A percentile compares a stretch with the other conserved stretches of the same genome.
Conservation (phyloP, 2,888 invertebrate genomes). For the Poecilus cupreus region DNA sequence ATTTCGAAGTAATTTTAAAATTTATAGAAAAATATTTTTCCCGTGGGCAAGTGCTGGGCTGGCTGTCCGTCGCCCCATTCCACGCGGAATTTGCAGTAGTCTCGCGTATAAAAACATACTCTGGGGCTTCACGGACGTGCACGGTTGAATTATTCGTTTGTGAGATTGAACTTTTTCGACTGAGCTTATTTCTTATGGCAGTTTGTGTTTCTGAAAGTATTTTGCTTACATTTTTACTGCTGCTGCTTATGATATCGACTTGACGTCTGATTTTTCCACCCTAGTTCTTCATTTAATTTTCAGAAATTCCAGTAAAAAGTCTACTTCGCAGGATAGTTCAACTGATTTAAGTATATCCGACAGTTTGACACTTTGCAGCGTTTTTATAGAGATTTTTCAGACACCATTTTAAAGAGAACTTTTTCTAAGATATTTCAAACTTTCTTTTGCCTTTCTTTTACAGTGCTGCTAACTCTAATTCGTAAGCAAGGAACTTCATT, state of each 20-base stretch:
- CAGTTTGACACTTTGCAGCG: background rate
- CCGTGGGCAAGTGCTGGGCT: background rate
- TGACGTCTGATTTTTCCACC: constrained; percentile 38
- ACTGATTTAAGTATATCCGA: background rate
- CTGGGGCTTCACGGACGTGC: constrained; percentile 37
- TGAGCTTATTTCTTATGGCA: constrained; percentile 52
- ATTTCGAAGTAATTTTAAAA: background rate
- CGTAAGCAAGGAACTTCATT: background rate
- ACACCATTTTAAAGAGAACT: too few species aligned
- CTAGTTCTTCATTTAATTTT: constrained; percentile 34
- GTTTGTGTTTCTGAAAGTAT: constrained; percentile 50
- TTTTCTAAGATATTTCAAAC: too few species aligned
- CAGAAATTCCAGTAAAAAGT: constrained; percentile 6
- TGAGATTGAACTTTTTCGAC: constrained; percentile 36
- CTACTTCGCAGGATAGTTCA: background rate
- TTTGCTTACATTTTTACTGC: constrained; percentile 18
- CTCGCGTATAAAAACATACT: constrained; percentile 49
- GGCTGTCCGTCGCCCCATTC: background rate
- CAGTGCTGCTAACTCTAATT: too few species aligned
- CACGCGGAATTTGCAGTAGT: constrained; percentile 27
- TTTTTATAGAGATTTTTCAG: background rate
- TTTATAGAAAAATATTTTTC: background rate
- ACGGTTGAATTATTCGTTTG: constrained; percentile 50
- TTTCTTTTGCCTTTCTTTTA: too few species aligned
- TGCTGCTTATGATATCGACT: constrained; percentile 24